Conservation (phyloP, 1,140 invertebrate species). For the Drosophila elegans region DNA sequence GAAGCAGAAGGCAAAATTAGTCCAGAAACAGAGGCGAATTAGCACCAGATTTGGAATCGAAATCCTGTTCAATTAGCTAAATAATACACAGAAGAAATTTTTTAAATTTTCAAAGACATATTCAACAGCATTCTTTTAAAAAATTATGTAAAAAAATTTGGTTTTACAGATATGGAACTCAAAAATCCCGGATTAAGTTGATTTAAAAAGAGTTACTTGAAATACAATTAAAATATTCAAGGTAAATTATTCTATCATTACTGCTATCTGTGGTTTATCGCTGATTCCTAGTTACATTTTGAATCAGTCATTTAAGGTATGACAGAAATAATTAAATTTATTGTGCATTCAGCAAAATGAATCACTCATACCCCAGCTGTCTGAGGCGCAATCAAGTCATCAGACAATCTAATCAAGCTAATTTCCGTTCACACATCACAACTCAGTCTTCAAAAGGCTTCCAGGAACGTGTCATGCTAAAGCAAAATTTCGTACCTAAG, state of each 20-base stretch:
- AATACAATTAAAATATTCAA: too few species aligned
- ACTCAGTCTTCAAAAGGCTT: constrained; percentile 5
- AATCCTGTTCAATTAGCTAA: not conserved
- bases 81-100: not conserved
- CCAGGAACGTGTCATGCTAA: constrained; percentile 1
- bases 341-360: not conserved
- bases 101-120: too few species aligned
- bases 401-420: constrained; percentile 50
- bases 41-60: constrained; percentile 9
- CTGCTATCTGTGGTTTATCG: not conserved
- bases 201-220: too few species aligned
- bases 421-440: constrained; percentile 42
- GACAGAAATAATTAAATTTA: not conserved
- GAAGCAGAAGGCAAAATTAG: constrained; percentile 23
- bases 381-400: constrained; percentile 23
- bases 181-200: too few species aligned
- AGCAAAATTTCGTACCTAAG: constrained; percentile 2
- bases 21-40: constrained; percentile 6
- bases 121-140: too few species aligned
- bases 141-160: too few species aligned
- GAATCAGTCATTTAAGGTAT: not conserved
- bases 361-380: constrained; percentile 1
- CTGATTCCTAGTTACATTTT: not conserved
- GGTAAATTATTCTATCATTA: too few species aligned
- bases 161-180: too few species aligned